Evolutionary conservation across 23 tunicate genomes (phyloP), one percentile per base, ranked within the genome.

Genomic region (Trididemnum miniatum): DNA sequence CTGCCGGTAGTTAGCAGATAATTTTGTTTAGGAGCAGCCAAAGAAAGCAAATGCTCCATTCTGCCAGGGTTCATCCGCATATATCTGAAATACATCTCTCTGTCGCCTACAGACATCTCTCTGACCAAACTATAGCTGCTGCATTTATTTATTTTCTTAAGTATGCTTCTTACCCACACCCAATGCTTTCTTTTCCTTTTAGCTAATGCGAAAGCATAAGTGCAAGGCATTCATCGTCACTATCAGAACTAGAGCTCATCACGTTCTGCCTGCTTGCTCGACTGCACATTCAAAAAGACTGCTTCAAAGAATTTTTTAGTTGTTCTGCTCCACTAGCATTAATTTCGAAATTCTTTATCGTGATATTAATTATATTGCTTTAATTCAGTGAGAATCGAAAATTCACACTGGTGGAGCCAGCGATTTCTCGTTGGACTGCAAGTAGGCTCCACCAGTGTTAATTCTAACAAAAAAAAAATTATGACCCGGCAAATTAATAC

Each of bases 41-140:
- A 49, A 49, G 57, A 9, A 49, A 49, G 18, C 18, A 49, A 49
- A 49, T 49, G 57, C 57, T 49, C 18, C 15, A 49, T 9, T n/a
- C n/a, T n/a, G n/a, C n/a, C n/a, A n/a, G 59, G 30, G 71, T 20
- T 64, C 71, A 64, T 64, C 30, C 71, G 18, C 71, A 26, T 64
- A n/a, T 64, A 64, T 5, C 71, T 7, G n/a, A 64, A 64, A 24
- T 64, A 64, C 71, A 64, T 64, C n/a, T 64, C 71, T n/a, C 71
- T 64, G 30, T 64, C 71, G 18, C 71, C 30, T 7, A 64, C n/a
- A 12, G 71, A 20, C 23, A 64, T 20, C n/a, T 64, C 29, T 64
- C n/a, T 26, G 5, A 64, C n/a, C 27, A 64, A 26, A 23, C 30
- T 64, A 7, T 15, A 64, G 71, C 71, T n/a, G 71, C 71, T n/a